Percentiles rank a stretch among this genome's conserved stretches.
Evolutionary conservation across 2,113 vertebrate species (phyloP).

Genomic region (Rousettus leschenaultii): DNA sequence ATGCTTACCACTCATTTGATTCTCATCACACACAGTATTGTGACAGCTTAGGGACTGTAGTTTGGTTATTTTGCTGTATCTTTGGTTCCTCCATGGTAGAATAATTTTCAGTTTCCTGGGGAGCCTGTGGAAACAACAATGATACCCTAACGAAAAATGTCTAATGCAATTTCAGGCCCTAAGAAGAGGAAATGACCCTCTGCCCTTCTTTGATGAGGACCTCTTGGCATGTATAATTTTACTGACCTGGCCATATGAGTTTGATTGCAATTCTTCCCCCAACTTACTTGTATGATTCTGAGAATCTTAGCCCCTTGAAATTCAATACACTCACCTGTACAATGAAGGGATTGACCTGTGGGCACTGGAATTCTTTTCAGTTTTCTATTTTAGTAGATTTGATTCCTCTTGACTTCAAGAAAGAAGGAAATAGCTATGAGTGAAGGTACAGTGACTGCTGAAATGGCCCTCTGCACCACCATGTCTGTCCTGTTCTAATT

Average conservation of each 20-base stretch:
- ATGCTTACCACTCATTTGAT: not conserved
- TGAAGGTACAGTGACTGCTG: not conserved
- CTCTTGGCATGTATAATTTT: not conserved
- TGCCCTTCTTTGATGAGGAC: not conserved
- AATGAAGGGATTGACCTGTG: not conserved
- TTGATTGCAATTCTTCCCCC: not conserved
- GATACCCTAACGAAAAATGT: not conserved
- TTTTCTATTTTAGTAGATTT: conserved; percentile 8
- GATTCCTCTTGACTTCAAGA: not conserved
- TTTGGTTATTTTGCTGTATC: conserved; percentile 6
- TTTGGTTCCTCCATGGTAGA: not conserved
- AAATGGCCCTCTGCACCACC: not conserved
- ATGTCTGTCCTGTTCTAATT: not conserved
- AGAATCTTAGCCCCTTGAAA: not conserved
- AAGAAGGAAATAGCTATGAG: conserved; percentile 1
- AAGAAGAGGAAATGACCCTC: not conserved
- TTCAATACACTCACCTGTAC: not conserved
- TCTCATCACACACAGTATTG: not conserved
- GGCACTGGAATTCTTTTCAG: not conserved
- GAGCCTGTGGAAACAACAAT: not conserved
- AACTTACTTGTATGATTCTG: not conserved
- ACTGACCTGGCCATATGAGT: not conserved
- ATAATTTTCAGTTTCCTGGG: conserved; percentile 4
- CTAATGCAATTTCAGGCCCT: not conserved
- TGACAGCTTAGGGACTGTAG: not conserved